Evolutionary conservation across 2,888 invertebrate genomes (phyloP).

Genomic region (Charanyca ferruginea): DNA sequence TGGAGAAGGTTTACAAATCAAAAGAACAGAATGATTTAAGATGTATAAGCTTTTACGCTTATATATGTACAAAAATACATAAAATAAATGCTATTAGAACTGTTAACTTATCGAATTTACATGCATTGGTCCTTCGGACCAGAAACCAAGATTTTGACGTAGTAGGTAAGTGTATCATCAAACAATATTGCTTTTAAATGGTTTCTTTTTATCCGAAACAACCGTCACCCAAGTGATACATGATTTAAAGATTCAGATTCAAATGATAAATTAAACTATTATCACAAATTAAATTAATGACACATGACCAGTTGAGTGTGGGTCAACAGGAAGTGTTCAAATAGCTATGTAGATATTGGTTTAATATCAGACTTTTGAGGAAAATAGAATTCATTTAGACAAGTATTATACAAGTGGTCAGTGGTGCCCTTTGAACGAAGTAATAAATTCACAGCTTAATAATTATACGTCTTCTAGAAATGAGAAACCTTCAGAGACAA

Average conservation of each 20-base stretch:
- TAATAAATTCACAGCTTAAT: slow-evolving; percentile 5
- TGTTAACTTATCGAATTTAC: neutral
- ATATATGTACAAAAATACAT: neutral
- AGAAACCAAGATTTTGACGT: neutral
- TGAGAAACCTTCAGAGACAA: neutral
- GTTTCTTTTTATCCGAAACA: neutral
- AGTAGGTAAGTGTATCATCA: neutral
- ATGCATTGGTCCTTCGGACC: neutral
- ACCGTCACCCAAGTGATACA: too few species aligned
- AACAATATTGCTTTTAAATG: neutral
- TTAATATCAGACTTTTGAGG: slow-evolving; percentile 27
- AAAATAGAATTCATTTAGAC: slow-evolving; percentile 27
- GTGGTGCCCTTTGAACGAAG: slow-evolving; percentile 3
- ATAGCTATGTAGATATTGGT: slow-evolving; percentile 26
- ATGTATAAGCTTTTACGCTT: neutral
- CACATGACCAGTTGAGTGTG: slow-evolving; percentile 17
- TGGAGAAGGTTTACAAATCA: neutral
- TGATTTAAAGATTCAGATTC: neutral
- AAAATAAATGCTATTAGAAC: too few species aligned
- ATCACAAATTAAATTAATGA: slow-evolving; percentile 18
- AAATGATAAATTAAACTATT: slow-evolving; percentile 7
- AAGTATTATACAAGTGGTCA: slow-evolving; percentile 9
- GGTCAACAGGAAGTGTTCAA: slow-evolving; percentile 36
- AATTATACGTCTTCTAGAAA: neutral
- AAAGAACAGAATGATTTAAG: neutral